Evolutionary conservation across 2,797 vertebrate species (phyloP), one percentile per base, ranked within the genome.

Genomic region (Amniataba percoides): DNA sequence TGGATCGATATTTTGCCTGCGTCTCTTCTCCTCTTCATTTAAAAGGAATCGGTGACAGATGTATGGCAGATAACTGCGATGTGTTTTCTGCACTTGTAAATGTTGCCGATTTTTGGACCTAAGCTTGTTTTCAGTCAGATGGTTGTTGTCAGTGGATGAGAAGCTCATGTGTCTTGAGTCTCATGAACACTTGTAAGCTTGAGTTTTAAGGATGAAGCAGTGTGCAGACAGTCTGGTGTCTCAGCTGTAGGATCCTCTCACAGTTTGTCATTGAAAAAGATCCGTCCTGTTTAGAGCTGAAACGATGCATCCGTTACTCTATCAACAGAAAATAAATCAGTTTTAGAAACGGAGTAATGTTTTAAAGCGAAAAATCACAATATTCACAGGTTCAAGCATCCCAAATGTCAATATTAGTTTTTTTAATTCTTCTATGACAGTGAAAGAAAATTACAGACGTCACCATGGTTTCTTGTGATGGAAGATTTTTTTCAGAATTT

Each of bases 1-100:
- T 73, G 34, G 39, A 73, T 89, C 76, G 68, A 77, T 80, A 70
- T 39, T 40, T n/a, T 34, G 27, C 36, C 34, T 8, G 3, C 11
- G 40, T 68, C 31, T 18, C 1, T 39, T 56, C 8, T 66, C 34
- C 36, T 66, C 51, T 80, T 52, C 2, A 45, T 65, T 74, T 62
- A 9, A 80, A 73, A 45, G 15, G 80, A 46, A 74, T 49, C 21
- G 59, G 3, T 36, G 39, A 79, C 21, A 42, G 16, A 23, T 71
- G 45, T 52, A 52, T 7, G 25, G 42, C 14, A 19, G 31, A 42
- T 45, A n/a, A 42, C 3, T 1, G 27, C 31, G 23, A 13, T 34
- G 39, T 18, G 7, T 3, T 34, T 39, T 16, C 39, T 56, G 46
- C 27, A 9, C 31, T 8, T 45, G 23, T 46, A 27, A 70, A 7